These are phyloP conservation scores for Pteronotus mesoamericanus DNA, from an alignment of 2,797 vertebrate species.

Conservation along the genomic window DNA sequence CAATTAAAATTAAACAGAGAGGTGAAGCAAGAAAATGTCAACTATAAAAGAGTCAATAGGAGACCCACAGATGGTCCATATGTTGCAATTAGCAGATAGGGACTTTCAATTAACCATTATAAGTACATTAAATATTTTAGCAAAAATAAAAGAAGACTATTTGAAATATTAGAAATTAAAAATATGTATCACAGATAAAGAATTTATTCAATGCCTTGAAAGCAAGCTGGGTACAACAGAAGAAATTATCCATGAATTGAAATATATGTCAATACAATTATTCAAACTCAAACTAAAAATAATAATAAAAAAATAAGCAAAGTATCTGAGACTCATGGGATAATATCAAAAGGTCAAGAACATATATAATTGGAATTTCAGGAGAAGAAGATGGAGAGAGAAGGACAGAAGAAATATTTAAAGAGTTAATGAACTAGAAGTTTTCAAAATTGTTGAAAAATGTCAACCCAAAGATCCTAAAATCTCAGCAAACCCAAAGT, in stretches of 20 bases:
- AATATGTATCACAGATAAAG: not conserved
- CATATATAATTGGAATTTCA: not conserved
- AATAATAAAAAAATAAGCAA: not conserved
- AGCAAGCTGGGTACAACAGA: not conserved
- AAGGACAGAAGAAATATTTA: not conserved
- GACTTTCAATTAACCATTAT: not conserved
- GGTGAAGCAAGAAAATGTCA: not conserved
- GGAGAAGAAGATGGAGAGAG: not conserved
- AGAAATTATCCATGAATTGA: not conserved
- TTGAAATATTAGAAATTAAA: not conserved
- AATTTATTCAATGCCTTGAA: not conserved
- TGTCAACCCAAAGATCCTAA: not conserved
- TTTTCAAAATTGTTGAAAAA: conserved; percentile 1
- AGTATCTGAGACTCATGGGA: not conserved
- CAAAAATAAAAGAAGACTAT: not conserved
- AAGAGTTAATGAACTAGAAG: not conserved
- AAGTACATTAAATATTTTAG: not conserved
- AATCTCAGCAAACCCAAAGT: not conserved
- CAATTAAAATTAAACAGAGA: conserved; percentile 17
- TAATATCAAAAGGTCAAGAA: not conserved
- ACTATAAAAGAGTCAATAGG: not conserved
- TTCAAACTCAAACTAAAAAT: not conserved
- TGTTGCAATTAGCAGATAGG: not conserved
- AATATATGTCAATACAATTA: not conserved
- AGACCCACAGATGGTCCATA: not conserved